A percentile compares a stretch with the other conserved stretches of the same genome.
Conservation (phyloP, 2,113 vertebrate species). For the Erinaceus europaeus region DNA sequence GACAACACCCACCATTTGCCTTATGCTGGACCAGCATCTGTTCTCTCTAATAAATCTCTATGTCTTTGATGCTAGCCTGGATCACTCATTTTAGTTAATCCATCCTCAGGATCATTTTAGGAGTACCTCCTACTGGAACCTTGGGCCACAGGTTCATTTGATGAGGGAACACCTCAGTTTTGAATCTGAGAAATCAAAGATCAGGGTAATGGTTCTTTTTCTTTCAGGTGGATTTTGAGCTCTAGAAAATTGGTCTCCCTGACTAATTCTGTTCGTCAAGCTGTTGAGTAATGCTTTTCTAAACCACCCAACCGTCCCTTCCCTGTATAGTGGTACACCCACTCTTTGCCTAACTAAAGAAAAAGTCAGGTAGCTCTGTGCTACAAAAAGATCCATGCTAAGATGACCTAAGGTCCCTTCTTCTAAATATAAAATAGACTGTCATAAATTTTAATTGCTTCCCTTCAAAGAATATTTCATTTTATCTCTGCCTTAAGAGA, state of each 20-base stretch:
- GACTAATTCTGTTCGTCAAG: not conserved
- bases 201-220: not conserved
- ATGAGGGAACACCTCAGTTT: not conserved
- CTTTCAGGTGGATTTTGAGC: not conserved
- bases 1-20: not conserved
- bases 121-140: too few relatives aligned
- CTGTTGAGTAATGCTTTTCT: not conserved
- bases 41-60: not conserved
- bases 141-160: not conserved
- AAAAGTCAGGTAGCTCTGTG: not conserved
- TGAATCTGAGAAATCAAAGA: conserved; percentile 13
- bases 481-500: not conserved
- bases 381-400: not conserved
- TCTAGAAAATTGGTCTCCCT: not conserved
- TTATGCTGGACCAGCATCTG: not conserved
- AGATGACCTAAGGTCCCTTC: not conserved
- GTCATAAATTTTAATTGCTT: not conserved
- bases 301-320: not conserved
- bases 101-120: not conserved
- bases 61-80: not conserved
- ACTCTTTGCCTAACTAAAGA: not conserved
- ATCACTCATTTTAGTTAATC: not conserved
- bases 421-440: not conserved
- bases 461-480: not conserved
- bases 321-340: not conserved